Conservation (phyloP, 2,113 vertebrate species). For the Hiodon tergisus region DNA sequence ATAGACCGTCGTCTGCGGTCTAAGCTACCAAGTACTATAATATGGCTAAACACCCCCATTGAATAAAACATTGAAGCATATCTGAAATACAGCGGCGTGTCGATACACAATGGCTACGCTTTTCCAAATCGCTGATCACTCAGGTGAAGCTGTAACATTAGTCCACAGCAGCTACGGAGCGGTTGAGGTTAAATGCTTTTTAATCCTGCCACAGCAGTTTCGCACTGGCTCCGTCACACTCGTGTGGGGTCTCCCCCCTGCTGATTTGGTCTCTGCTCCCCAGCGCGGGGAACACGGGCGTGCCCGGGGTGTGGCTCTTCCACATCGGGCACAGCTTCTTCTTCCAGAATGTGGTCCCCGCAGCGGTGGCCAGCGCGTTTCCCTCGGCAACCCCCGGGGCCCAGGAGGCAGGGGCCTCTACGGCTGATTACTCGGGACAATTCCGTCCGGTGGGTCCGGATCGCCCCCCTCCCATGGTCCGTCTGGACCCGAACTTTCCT, state of each 20-base stretch:
- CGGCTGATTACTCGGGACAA: slow-evolving; percentile 52
- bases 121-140: too few relatives aligned
- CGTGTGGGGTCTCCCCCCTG: background rate
- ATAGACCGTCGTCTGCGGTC: too few relatives aligned
- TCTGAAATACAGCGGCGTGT: too few relatives aligned
- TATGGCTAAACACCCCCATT: too few relatives aligned
- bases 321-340: slow-evolving; percentile 68
- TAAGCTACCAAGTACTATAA: too few relatives aligned
- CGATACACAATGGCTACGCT: too few relatives aligned
- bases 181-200: background rate
- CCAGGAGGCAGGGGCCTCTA: slow-evolving; percentile 24
- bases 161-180: background rate
- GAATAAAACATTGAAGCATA: too few relatives aligned
- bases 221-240: too few relatives aligned
- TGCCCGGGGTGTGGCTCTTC: slow-evolving; percentile 87
- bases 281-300: slow-evolving; percentile 78
- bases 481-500: slow-evolving; percentile 37
- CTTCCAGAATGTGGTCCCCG: slow-evolving; percentile 70
- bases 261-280: slow-evolving; percentile 9
- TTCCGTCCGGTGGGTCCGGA: slow-evolving; percentile 50
- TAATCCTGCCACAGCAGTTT: background rate
- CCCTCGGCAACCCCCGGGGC: slow-evolving; percentile 19
- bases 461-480: slow-evolving; percentile 47
- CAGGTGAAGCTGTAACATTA: too few relatives aligned
- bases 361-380: slow-evolving; percentile 30